These are phyloP conservation scores for Ondatra zibethicus DNA, from an alignment of 2,113 vertebrate genomes.

Conservation along the genomic window DNA sequence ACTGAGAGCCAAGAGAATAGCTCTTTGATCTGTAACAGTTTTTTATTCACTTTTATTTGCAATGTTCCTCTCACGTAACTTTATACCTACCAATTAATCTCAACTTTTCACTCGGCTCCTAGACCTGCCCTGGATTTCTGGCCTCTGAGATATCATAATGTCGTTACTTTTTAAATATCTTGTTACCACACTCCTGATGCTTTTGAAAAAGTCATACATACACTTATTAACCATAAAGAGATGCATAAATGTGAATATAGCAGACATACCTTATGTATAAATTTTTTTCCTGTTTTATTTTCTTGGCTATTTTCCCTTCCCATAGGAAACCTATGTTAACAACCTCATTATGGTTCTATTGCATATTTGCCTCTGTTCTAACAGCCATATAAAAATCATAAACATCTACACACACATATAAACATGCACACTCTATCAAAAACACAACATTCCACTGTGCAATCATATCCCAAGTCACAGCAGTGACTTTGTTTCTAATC, in stretches of 20 bases:
- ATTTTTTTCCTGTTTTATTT: not conserved
- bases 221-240: conserved; percentile 13
- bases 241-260: conserved; percentile 20
- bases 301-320: not conserved
- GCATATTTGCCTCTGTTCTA: not conserved
- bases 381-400: conserved; percentile 24
- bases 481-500: not conserved
- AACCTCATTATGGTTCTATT: not conserved
- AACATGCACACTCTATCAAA: not conserved
- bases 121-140: not conserved
- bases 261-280: not conserved
- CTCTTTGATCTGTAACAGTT: conserved; percentile 26
- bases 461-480: not conserved
- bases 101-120: conserved; percentile 10
- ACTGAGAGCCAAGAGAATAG: conserved; percentile 2
- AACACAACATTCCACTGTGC: not conserved
- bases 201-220: conserved; percentile 6
- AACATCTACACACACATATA: not conserved
- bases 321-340: conserved; percentile 33
- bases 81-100: conserved; percentile 30
- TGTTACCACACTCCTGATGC: not conserved
- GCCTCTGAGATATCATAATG: not conserved
- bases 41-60: conserved; percentile 54
- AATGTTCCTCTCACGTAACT: not conserved
- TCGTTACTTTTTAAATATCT: not conserved